These are phyloP conservation scores for Listronotus oregonensis DNA, from an alignment of 1,140 invertebrate species.

Conservation along the genomic window DNA sequence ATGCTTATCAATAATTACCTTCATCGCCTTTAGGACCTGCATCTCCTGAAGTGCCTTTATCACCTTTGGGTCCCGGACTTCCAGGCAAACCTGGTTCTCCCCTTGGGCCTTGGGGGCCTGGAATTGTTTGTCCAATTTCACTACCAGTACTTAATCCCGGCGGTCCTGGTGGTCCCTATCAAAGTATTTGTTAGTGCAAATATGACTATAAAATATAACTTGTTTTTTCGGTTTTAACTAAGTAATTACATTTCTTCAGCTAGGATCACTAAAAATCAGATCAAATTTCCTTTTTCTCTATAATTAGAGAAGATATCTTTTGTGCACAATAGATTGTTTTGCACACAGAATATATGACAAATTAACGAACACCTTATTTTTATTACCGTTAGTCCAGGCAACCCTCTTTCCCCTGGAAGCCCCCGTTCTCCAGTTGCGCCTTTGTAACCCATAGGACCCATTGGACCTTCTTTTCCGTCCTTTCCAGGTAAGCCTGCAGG, in stretches of 20 bases:
- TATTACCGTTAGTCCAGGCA: conserved; percentile 38
- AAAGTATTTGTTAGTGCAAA: conserved; percentile 5
- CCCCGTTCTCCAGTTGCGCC: conserved; percentile 39
- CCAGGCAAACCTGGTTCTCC: conserved; percentile 57
- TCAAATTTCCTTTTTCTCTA: too few species aligned
- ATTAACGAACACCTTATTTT: too few species aligned
- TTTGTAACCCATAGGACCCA: conserved; percentile 32
- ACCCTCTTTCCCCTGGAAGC: conserved; percentile 40
- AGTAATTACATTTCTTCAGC: too few species aligned
- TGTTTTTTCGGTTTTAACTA: too few species aligned
- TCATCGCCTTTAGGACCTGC: conserved; percentile 51
- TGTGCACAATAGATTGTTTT: too few species aligned
- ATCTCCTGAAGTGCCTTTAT: conserved; percentile 54
- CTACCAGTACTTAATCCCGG: conserved; percentile 53
- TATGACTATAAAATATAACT: not conserved
- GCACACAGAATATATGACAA: too few species aligned
- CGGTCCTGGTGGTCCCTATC: conserved; percentile 45
- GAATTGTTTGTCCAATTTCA: conserved; percentile 29
- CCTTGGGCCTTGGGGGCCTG: conserved; percentile 50
- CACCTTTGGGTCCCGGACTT: conserved; percentile 56
- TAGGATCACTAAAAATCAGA: too few species aligned
- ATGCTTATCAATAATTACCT: not conserved
- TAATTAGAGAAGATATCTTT: too few species aligned
- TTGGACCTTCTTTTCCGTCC: conserved; percentile 42
- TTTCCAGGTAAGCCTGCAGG: conserved; percentile 38